Conservation (phyloP, 1,140 invertebrate genomes). For the Papilio polytes region DNA sequence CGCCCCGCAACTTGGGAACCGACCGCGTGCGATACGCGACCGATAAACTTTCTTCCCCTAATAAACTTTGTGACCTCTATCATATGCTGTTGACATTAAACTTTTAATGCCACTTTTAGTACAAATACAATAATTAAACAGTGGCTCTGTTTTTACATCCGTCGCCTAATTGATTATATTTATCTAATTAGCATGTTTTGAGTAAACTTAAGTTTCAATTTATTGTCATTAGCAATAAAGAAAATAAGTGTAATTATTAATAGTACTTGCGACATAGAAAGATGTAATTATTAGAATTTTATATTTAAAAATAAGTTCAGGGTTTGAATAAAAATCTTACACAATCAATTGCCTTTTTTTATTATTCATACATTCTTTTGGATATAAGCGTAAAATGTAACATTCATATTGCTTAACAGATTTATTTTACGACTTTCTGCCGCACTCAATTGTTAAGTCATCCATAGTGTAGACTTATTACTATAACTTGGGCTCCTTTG, state of each 20-base stretch:
- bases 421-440: neutral
- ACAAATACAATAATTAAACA: neutral
- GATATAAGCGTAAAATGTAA: too few species aligned
- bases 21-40: neutral
- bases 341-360: neutral
- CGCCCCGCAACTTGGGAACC: neutral
- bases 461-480: too few species aligned
- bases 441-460: neutral
- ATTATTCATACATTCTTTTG: neutral
- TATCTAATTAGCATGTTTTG: too few species aligned
- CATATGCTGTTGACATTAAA: neutral
- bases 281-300: neutral
- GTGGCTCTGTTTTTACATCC: neutral
- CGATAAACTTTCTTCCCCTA: constrained; percentile 11
- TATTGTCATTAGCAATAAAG: neutral
- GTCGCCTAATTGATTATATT: neutral
- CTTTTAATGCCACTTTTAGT: constrained; percentile 6
- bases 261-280: neutral
- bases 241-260: neutral
- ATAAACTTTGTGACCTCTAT: constrained; percentile 9
- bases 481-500: too few species aligned
- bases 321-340: neutral
- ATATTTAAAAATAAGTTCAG: neutral
- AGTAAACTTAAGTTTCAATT: too few species aligned
- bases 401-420: neutral